Conservation (phyloP, 1,140 invertebrate genomes). For the Neodiprion fabricii region DNA sequence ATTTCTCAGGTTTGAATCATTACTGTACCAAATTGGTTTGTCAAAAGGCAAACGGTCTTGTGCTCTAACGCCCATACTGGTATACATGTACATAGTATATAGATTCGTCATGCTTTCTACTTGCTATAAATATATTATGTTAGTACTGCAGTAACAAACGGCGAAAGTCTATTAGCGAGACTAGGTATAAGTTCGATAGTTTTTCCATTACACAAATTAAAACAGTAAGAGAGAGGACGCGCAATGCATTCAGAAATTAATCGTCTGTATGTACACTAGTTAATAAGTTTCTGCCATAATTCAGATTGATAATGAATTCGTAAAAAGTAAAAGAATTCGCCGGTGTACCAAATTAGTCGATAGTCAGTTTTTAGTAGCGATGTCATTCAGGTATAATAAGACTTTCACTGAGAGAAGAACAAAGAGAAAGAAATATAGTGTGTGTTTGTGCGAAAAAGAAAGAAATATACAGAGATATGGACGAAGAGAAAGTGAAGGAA, state of each 20-base stretch:
- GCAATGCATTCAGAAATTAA: too few species aligned
- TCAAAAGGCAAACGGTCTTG: too few species aligned
- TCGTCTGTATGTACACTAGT: background rate
- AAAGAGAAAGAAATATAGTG: background rate
- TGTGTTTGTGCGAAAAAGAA: background rate
- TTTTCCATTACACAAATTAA: background rate
- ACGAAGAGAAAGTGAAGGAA: too few species aligned
- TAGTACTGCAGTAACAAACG: background rate
- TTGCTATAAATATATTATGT: too few species aligned
- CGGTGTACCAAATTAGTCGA: background rate
- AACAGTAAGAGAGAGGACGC: too few species aligned
- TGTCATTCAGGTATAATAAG: background rate
- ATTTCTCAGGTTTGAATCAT: too few species aligned
- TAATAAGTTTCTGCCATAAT: background rate
- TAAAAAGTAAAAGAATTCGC: too few species aligned
- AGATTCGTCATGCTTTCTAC: too few species aligned
- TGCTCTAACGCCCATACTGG: too few species aligned
- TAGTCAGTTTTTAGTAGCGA: constrained; percentile 5
- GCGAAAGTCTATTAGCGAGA: background rate
- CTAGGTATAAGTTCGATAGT: background rate
- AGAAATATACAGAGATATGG: background rate
- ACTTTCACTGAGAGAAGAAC: background rate
- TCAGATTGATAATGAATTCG: background rate
- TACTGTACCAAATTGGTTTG: too few species aligned
- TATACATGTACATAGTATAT: too few species aligned